Evolutionary conservation across 2,797 vertebrate genomes (phyloP).

Genomic region (Pseudochaenichthys georgianus): DNA sequence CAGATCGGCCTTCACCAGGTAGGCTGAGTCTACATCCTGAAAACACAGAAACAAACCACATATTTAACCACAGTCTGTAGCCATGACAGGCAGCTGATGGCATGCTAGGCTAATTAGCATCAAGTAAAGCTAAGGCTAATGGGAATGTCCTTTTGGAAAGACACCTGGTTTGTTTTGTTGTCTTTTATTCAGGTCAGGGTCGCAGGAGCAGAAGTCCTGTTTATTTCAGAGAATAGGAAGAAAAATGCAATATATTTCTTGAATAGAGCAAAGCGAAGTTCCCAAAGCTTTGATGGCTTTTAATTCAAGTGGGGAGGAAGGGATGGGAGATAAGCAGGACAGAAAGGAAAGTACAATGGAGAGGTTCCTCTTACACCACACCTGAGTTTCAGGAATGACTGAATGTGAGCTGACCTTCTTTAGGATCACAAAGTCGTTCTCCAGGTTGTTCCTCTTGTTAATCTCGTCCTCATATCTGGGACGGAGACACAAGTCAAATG

Average conservation of each 20-base stretch:
- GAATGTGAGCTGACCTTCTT: constrained; percentile 90
- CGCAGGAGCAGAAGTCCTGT: too few relatives aligned
- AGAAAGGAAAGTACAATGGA: constrained; percentile 22
- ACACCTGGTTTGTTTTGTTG: too few relatives aligned
- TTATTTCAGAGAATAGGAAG: too few relatives aligned
- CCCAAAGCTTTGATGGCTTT: not conserved
- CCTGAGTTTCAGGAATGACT: constrained; percentile 29
- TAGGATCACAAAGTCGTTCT: constrained; percentile 94
- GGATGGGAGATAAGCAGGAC: not conserved
- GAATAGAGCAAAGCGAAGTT: too few relatives aligned
- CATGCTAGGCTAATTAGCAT: too few relatives aligned
- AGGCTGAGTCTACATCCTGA: constrained; percentile 93
- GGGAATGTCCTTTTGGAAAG: too few relatives aligned
- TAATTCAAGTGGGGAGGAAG: not conserved
- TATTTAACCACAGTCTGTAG: not conserved
- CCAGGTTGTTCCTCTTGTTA: constrained; percentile 92
- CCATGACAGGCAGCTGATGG: not conserved
- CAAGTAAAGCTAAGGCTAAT: too few relatives aligned
- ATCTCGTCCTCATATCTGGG: constrained; percentile 94
- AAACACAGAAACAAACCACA: constrained; percentile 11
- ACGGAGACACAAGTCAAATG: not conserved
- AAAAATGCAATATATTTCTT: too few relatives aligned
- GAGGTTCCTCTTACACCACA: constrained; percentile 54
- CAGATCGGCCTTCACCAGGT: constrained; percentile 92
- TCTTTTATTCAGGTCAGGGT: too few relatives aligned